phyloP scores from a whole-genome alignment of 2,888 invertebrate species.

The Synergus japonicus region DNA sequence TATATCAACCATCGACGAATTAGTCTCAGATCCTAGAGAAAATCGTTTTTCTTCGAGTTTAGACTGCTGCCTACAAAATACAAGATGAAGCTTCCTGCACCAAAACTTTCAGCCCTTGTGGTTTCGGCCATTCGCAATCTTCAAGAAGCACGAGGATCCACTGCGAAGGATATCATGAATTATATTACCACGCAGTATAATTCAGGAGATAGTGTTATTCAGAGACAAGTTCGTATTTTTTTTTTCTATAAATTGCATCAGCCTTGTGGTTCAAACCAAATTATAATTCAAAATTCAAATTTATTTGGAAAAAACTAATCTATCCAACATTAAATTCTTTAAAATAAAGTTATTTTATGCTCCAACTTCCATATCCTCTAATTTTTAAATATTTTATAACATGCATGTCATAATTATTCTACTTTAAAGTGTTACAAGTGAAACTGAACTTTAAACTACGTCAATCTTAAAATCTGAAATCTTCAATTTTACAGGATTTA shows the following conservation, averaged over 20 bases:
- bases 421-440: no score
- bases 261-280: neutral
- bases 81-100: conserved; percentile 62
- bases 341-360: no score
- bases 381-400: no score
- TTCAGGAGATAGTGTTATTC: conserved; percentile 59
- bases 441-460: no score
- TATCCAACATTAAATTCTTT: no score
- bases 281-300: neutral
- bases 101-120: conserved; percentile 70
- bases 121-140: conserved; percentile 71
- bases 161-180: conserved; percentile 70
- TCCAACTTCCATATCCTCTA: no score
- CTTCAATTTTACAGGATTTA: neutral
- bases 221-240: conserved; percentile 64
- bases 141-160: conserved; percentile 69
- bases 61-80: neutral
- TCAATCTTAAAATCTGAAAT: no score
- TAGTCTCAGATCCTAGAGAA: neutral
- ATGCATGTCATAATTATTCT: no score
- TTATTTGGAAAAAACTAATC: neutral
- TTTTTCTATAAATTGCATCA: conserved; percentile 3
- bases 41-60: neutral
- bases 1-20: neutral
- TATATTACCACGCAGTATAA: conserved; percentile 69